These are phyloP conservation scores for Rhagoletis zephyria DNA, from an alignment of 1,140 invertebrate genomes.

Conservation along the genomic window DNA sequence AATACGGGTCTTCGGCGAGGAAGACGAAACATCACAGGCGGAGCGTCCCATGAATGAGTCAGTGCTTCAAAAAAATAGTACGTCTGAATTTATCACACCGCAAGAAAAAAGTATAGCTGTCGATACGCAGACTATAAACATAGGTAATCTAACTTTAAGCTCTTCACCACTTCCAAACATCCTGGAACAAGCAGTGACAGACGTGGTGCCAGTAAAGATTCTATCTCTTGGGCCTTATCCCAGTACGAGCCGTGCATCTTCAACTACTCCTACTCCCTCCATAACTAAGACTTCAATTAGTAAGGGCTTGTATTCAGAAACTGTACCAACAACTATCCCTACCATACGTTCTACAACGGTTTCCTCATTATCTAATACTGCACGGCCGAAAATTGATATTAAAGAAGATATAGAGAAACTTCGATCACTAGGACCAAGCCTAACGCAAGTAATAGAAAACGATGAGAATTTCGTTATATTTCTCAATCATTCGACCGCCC, in stretches of 20 bases:
- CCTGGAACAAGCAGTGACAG: constrained; percentile 60
- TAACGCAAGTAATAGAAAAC: constrained; percentile 67
- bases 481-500: constrained; percentile 62
- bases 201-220: constrained; percentile 56
- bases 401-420: constrained; percentile 65
- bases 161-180: constrained; percentile 58
- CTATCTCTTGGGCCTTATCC: background rate
- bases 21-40: constrained; percentile 57
- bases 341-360: background rate
- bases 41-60: background rate
- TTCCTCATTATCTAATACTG: background rate
- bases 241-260: constrained; percentile 56
- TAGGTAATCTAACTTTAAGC: constrained; percentile 55
- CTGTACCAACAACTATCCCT: background rate
- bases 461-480: constrained; percentile 71
- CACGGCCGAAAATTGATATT: constrained; percentile 56
- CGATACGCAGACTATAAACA: constrained; percentile 56
- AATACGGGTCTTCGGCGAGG: constrained; percentile 73
- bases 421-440: constrained; percentile 62
- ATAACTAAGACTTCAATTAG: constrained; percentile 3
- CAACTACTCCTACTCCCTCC: background rate
- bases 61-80: background rate
- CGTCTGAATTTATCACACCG: constrained; percentile 33
- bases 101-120: constrained; percentile 46
- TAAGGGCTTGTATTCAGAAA: background rate